These are phyloP conservation scores for Bucorvus abyssinicus DNA, from an alignment of 2,797 vertebrate species.

Conservation along the genomic window DNA sequence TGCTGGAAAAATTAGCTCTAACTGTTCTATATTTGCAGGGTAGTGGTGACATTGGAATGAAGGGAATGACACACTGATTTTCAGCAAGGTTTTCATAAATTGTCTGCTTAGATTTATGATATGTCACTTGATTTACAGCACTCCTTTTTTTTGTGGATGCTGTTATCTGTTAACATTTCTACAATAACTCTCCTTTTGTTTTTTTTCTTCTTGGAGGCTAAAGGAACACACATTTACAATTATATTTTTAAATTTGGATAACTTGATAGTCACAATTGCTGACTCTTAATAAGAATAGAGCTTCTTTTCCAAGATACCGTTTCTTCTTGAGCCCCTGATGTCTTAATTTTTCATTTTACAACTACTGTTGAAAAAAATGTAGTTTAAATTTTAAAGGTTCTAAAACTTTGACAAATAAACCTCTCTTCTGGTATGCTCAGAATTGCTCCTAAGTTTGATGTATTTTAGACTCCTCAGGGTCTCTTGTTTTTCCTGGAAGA, in stretches of 20 bases:
- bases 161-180: not conserved
- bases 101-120: conserved; percentile 32
- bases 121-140: conserved; percentile 10
- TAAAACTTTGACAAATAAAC: not conserved
- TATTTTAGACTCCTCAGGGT: not conserved
- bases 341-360: not conserved
- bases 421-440: not conserved
- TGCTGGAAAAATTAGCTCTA: conserved; percentile 23
- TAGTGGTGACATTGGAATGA: conserved; percentile 41
- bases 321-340: not conserved
- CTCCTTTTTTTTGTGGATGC: not conserved
- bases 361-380: not conserved
- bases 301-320: not conserved
- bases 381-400: not conserved
- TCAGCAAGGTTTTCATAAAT: conserved; percentile 28
- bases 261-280: not conserved
- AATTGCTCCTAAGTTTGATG: not conserved
- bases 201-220: not conserved
- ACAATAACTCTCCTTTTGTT: not conserved
- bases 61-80: conserved; percentile 35
- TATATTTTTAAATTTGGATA: not conserved
- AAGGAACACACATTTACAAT: not conserved
- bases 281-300: not conserved
- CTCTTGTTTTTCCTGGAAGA: not conserved
- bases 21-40: conserved; percentile 27